A percentile compares a stretch with the other conserved stretches of the same genome.
These are phyloP conservation scores for Leptarthrus brevirostris DNA, from an alignment of 2,888 invertebrate genomes.

Conservation along the genomic window DNA sequence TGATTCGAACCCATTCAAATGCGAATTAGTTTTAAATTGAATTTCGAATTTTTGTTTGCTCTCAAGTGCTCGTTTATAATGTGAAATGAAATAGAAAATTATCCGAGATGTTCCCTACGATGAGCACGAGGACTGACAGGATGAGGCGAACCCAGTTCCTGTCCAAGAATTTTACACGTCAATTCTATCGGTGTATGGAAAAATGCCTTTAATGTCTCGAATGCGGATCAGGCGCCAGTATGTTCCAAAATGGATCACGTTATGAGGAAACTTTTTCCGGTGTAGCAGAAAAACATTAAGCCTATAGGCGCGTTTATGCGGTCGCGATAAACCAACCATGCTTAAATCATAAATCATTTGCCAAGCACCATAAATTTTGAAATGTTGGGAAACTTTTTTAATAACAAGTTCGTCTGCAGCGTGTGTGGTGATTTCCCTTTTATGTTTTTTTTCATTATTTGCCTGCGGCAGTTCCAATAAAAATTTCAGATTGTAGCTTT, in stretches of 20 bases:
- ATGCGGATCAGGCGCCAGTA: not conserved
- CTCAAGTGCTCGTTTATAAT: slow-evolving; percentile 2
- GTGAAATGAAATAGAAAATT: slow-evolving; percentile 46
- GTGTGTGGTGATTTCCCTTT: not conserved
- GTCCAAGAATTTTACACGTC: not conserved
- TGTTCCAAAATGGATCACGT: not conserved
- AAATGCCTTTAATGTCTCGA: no score
- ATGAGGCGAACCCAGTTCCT: not conserved
- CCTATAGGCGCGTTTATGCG: not conserved
- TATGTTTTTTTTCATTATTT: not conserved
- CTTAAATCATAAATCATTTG: slow-evolving; percentile 45
- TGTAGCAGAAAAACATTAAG: not conserved
- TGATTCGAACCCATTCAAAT: slow-evolving; percentile 51
- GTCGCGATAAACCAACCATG: slow-evolving; percentile 36
- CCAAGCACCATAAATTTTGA: slow-evolving; percentile 45
- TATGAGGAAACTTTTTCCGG: not conserved
- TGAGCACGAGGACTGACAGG: not conserved
- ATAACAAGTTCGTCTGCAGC: slow-evolving; percentile 34
- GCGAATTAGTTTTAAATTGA: slow-evolving; percentile 49
- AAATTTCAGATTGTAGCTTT: slow-evolving; percentile 41
- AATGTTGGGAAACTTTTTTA: slow-evolving; percentile 45
- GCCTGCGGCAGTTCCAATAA: slow-evolving; percentile 32
- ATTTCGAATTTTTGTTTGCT: slow-evolving; percentile 34
- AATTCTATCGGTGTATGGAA: not conserved
- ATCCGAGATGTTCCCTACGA: slow-evolving; percentile 24